phyloP scores from a whole-genome alignment of 2,888 invertebrate species.

The Orthosia gothica region DNA sequence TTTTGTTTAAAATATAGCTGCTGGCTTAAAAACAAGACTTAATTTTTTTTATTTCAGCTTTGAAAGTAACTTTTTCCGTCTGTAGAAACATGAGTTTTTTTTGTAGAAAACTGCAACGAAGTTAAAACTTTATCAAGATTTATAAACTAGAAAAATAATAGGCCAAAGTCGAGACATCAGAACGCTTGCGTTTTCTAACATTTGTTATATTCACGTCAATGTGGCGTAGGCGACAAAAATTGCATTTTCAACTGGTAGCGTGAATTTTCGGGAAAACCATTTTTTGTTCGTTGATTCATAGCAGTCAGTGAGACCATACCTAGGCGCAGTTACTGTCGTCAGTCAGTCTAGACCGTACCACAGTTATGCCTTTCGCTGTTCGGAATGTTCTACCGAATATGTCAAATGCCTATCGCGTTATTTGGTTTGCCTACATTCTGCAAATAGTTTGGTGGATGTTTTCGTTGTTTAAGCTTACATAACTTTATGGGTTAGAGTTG shows the following conservation, averaged over 20 bases:
- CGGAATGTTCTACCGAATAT: slow-evolving; percentile 50
- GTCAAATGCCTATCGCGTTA: slow-evolving; percentile 44
- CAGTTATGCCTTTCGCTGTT: slow-evolving; percentile 50
- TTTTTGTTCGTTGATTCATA: neutral
- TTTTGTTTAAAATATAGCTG: neutral
- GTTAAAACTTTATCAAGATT: too few species aligned
- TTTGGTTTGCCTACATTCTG: slow-evolving; percentile 31
- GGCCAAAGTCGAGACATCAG: rapidly evolving
- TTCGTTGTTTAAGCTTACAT: slow-evolving; percentile 18
- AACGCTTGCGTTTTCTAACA: too few species aligned
- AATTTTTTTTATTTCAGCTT: too few species aligned
- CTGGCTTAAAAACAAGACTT: too few species aligned
- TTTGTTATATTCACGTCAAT: too few species aligned
- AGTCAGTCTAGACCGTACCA: slow-evolving; percentile 40
- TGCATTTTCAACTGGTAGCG: too few species aligned
- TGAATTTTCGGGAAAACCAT: neutral
- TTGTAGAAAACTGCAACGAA: too few species aligned
- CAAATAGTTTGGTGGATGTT: slow-evolving; percentile 24
- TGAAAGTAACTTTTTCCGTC: too few species aligned
- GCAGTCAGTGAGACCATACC: slow-evolving; percentile 41
- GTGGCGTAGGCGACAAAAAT: too few species aligned
- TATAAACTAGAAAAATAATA: too few species aligned
- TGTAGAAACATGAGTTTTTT: too few species aligned
- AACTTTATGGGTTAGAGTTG: neutral
- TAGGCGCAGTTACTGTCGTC: slow-evolving; percentile 25